These are phyloP conservation scores for Diarsia dahlii DNA, from an alignment of 2,888 invertebrate genomes.

Conservation along the genomic window DNA sequence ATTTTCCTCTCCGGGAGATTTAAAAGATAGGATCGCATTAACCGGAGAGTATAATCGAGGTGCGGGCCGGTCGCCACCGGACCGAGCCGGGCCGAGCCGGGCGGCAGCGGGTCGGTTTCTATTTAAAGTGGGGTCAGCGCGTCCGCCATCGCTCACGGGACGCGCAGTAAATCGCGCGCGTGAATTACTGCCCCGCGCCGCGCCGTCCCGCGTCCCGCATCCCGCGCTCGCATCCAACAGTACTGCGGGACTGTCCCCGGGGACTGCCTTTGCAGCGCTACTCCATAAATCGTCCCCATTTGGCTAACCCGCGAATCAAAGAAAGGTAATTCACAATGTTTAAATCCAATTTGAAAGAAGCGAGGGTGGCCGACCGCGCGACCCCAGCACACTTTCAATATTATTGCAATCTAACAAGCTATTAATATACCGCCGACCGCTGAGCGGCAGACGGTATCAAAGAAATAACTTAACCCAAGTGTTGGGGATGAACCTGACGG, in stretches of 20 bases:
- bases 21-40: slow-evolving; percentile 87
- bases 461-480: slow-evolving; percentile 61
- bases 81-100: slow-evolving; percentile 54
- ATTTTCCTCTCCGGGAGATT: slow-evolving; percentile 75
- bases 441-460: slow-evolving; percentile 50
- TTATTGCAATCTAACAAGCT: slow-evolving; percentile 73
- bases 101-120: slow-evolving; percentile 68
- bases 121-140: slow-evolving; percentile 79
- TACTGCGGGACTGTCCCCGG: slow-evolving; percentile 52
- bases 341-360: slow-evolving; percentile 85
- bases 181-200: slow-evolving; percentile 71
- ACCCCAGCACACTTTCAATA: slow-evolving; percentile 71
- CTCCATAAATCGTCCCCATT: slow-evolving; percentile 88
- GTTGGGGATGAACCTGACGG: slow-evolving; percentile 40
- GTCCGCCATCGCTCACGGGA: slow-evolving; percentile 74
- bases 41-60: slow-evolving; percentile 81
- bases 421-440: slow-evolving; percentile 72
- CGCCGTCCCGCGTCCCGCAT: slow-evolving; percentile 61
- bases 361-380: slow-evolving; percentile 72
- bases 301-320: slow-evolving; percentile 89
- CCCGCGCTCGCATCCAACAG: slow-evolving; percentile 23
- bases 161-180: slow-evolving; percentile 81
- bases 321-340: slow-evolving; percentile 89
- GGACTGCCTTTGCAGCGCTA: slow-evolving; percentile 71
- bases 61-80: slow-evolving; percentile 61